Evolutionary conservation across 92 coral and sea anemone species (phyloP).

Genomic region (Pocillopora meandrina): DNA sequence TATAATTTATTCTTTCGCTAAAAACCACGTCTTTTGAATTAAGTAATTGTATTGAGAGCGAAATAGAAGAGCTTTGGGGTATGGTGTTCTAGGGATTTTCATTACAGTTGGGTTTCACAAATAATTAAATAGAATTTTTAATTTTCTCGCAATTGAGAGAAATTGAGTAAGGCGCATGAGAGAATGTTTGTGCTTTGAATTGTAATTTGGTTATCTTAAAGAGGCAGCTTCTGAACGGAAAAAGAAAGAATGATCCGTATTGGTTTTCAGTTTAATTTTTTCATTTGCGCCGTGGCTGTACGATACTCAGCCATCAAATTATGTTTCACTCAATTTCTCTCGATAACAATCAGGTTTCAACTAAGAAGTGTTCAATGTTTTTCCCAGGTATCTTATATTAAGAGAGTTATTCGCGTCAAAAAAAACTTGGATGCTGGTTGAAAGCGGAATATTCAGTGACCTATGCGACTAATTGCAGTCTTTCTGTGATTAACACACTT

Average conservation of each 20-base stretch:
- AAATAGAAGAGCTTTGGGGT: slow-evolving; percentile 9
- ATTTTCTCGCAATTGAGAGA: slow-evolving; percentile 20
- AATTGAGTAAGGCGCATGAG: neutral
- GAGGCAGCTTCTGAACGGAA: neutral
- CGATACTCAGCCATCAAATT: slow-evolving; percentile 15
- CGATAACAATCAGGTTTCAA: neutral
- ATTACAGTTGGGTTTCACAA: slow-evolving; percentile 25
- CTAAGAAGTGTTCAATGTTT: neutral
- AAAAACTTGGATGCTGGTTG: neutral
- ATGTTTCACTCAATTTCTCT: slow-evolving; percentile 9
- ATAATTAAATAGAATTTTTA: slow-evolving; percentile 24
- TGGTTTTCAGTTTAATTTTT: neutral
- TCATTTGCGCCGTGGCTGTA: neutral
- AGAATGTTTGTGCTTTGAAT: neutral
- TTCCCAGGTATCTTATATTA: neutral
- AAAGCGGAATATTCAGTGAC: neutral
- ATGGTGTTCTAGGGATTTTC: slow-evolving; percentile 24
- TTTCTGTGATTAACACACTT: slow-evolving; percentile 1
- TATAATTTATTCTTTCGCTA: slow-evolving; percentile 45
- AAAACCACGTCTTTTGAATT: slow-evolving; percentile 50
- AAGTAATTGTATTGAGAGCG: slow-evolving; percentile 30
- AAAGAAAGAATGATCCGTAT: neutral
- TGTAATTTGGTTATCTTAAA: slow-evolving; percentile 11
- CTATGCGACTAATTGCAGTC: slow-evolving; percentile 11
- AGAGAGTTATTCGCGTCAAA: neutral